These are phyloP conservation scores for Desmophyllum pertusum DNA, from an alignment of 92 coral and sea anemone species.

Conservation along the genomic window DNA sequence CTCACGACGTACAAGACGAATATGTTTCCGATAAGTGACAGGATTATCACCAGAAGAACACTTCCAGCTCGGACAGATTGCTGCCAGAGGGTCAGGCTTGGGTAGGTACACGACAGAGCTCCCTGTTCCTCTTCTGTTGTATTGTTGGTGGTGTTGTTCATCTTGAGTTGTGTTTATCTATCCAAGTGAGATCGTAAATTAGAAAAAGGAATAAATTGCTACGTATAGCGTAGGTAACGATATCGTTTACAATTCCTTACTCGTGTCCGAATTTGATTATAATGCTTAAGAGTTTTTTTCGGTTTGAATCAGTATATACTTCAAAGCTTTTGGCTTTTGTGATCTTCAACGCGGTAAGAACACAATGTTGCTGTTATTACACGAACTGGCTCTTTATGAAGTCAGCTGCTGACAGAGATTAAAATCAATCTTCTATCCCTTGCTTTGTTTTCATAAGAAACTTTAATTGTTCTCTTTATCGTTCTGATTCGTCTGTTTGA, in stretches of 20 bases:
- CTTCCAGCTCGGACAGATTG: slow-evolving; percentile 14
- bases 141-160: slow-evolving; percentile 15
- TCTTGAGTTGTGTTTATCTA: slow-evolving; percentile 3
- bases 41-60: slow-evolving; percentile 7
- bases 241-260: neutral
- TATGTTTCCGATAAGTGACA: slow-evolving; percentile 35
- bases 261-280: neutral
- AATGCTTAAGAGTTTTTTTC: neutral
- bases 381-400: neutral
- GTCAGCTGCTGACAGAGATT: slow-evolving; percentile 14
- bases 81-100: slow-evolving; percentile 13
- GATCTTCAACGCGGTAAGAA: neutral
- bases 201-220: neutral
- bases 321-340: neutral
- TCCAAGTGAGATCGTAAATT: neutral
- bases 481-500: slow-evolving; percentile 22
- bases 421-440: neutral
- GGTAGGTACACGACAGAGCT: slow-evolving; percentile 9
- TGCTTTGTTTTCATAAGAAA: slow-evolving; percentile 15
- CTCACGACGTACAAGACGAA: slow-evolving; percentile 36
- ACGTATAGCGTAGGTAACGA: neutral
- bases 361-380: neutral
- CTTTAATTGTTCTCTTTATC: slow-evolving; percentile 6
- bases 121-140: neutral
- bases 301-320: too few species aligned